Percentiles rank a stretch among this genome's conserved stretches.
Evolutionary conservation across 2,888 invertebrate genomes (phyloP).

Genomic region (Temnothorax ravouxi): DNA sequence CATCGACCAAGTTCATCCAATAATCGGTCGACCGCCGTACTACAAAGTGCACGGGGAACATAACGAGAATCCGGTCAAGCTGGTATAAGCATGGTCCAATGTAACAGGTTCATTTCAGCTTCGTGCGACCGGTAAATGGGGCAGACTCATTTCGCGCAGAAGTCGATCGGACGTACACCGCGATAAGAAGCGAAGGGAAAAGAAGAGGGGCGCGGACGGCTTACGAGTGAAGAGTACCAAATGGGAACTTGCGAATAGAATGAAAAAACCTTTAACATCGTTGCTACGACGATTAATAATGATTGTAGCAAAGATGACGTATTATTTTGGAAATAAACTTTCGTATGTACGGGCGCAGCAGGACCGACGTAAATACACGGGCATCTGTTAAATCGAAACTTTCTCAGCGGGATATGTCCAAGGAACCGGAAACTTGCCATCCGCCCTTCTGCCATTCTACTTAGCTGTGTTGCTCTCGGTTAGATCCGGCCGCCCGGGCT

Average conservation of each 20-base stretch:
- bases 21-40: slow-evolving; percentile 61
- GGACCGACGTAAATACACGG: slow-evolving; percentile 16
- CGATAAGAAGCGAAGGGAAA: slow-evolving; percentile 28
- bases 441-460: slow-evolving; percentile 29
- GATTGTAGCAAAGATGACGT: slow-evolving; percentile 62
- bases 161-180: slow-evolving; percentile 31
- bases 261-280: slow-evolving; percentile 52
- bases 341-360: slow-evolving; percentile 20
- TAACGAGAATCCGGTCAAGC: slow-evolving; percentile 66
- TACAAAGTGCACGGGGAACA: slow-evolving; percentile 41
- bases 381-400: slow-evolving; percentile 75
- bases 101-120: slow-evolving; percentile 66
- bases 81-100: slow-evolving; percentile 57
- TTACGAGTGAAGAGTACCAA: slow-evolving; percentile 16
- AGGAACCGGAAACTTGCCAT: slow-evolving; percentile 72
- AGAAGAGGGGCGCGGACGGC: neutral
- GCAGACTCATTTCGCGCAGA: slow-evolving; percentile 52
- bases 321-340: slow-evolving; percentile 65
- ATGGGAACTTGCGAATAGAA: slow-evolving; percentile 20
- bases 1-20: slow-evolving; percentile 67
- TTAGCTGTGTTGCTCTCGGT: slow-evolving; percentile 46
- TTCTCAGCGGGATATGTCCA: slow-evolving; percentile 73
- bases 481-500: slow-evolving; percentile 60
- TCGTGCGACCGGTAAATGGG: slow-evolving; percentile 38
- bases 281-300: slow-evolving; percentile 55